Conservation (phyloP, 2,888 invertebrate genomes). For the Pollenia griseotomentosa region DNA sequence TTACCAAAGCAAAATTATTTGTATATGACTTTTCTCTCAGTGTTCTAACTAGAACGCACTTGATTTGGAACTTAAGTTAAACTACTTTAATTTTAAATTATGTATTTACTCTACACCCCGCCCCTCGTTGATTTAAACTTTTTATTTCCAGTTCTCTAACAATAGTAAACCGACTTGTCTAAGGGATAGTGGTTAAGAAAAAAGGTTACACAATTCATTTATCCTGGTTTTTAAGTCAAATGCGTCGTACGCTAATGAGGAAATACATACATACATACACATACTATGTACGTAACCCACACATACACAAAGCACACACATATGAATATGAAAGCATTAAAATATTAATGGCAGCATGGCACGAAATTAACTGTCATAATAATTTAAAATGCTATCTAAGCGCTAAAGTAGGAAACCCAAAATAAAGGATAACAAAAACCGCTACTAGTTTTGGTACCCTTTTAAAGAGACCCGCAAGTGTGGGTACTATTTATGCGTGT, state of each 20-base stretch:
- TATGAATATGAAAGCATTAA: conserved; percentile 7
- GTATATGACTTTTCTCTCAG: neutral
- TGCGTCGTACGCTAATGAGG: conserved; percentile 15
- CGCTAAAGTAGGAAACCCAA: neutral
- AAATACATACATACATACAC: neutral
- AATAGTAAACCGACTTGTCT: neutral
- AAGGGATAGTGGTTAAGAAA: neutral
- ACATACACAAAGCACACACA: neutral
- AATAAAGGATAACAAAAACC: conserved; percentile 21
- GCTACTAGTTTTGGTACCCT: neutral
- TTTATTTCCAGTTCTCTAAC: neutral
- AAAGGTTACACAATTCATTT: conserved; percentile 20
- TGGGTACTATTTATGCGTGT: neutral
- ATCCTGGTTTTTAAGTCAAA: conserved; percentile 30
- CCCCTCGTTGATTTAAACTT: neutral
- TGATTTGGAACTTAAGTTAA: conserved; percentile 6
- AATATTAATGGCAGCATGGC: conserved; percentile 57
- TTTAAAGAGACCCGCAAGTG: neutral
- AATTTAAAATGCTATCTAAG: conserved; percentile 38
- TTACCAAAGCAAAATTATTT: too few relatives aligned
- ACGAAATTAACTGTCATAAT: conserved; percentile 52
- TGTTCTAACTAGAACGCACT: neutral
- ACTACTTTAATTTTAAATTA: neutral
- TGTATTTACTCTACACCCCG: neutral
- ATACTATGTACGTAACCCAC: neutral